A percentile compares a stretch with the other conserved stretches of the same genome.
These are phyloP conservation scores for Alectura lathami DNA, from an alignment of 2,113 vertebrate genomes.

Conservation along the genomic window DNA sequence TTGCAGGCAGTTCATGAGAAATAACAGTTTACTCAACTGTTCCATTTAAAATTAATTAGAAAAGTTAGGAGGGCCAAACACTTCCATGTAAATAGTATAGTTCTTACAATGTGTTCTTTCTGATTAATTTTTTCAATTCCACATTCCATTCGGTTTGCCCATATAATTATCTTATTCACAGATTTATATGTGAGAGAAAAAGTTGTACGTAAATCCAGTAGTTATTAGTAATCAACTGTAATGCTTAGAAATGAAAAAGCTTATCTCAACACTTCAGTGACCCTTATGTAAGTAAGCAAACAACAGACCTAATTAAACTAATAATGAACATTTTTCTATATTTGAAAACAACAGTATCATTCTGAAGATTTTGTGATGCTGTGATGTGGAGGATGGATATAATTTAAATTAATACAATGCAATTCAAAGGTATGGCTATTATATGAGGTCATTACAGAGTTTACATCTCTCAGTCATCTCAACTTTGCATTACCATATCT, in stretches of 20 bases:
- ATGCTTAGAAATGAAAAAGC: background rate
- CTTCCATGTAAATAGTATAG: background rate
- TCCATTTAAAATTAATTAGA: background rate
- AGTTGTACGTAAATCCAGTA: background rate
- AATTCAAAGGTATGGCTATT: background rate
- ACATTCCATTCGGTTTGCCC: background rate
- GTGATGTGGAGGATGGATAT: background rate
- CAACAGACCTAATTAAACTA: background rate
- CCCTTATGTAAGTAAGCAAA: background rate
- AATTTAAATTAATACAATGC: background rate
- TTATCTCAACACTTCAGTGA: background rate
- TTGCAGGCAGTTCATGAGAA: background rate
- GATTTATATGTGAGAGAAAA: background rate
- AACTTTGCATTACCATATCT: background rate
- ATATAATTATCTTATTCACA: background rate
- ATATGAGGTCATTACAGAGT: background rate
- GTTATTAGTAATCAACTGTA: background rate
- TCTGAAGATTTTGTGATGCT: background rate
- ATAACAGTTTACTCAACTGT: background rate
- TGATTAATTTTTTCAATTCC: background rate
- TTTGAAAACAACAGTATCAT: background rate
- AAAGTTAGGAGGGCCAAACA: background rate
- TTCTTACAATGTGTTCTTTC: background rate
- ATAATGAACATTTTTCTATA: background rate
- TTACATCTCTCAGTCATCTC: background rate